Evolutionary conservation across 2,797 vertebrate genomes (phyloP).

Genomic region (Enteromius paludinosus): DNA sequence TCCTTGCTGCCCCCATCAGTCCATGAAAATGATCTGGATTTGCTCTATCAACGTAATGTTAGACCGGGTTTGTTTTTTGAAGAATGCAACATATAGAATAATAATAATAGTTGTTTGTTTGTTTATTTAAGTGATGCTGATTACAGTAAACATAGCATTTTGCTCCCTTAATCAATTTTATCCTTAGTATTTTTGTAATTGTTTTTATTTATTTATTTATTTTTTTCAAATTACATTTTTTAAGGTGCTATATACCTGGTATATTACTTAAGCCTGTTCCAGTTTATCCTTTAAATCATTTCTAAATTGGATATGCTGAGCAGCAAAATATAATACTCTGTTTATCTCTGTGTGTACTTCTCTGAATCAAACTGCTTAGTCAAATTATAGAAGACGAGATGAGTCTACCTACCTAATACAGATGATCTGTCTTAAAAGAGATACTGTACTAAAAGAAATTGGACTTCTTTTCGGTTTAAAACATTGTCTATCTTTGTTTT

Average conservation of each 20-base stretch:
- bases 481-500: neutral
- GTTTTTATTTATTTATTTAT: neutral
- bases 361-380: constrained; percentile 66
- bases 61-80: neutral
- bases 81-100: neutral
- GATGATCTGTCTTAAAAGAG: neutral
- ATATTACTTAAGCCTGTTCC: neutral
- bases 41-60: neutral
- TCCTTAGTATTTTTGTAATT: neutral
- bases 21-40: neutral
- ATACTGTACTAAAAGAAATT: neutral
- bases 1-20: neutral
- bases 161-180: neutral
- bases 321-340: constrained; percentile 62
- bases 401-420: neutral
- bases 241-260: neutral
- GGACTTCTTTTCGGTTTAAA: neutral
- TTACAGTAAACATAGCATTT: neutral
- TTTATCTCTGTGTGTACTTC: constrained; percentile 66
- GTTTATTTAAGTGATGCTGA: neutral
- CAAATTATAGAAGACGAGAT: constrained; percentile 48
- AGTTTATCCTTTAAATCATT: neutral
- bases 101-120: too few species aligned
- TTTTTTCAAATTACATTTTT: neutral
- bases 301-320: neutral